Evolutionary conservation across 2,888 invertebrate genomes (phyloP).

Genomic region (Coelogynopora nodosa): DNA sequence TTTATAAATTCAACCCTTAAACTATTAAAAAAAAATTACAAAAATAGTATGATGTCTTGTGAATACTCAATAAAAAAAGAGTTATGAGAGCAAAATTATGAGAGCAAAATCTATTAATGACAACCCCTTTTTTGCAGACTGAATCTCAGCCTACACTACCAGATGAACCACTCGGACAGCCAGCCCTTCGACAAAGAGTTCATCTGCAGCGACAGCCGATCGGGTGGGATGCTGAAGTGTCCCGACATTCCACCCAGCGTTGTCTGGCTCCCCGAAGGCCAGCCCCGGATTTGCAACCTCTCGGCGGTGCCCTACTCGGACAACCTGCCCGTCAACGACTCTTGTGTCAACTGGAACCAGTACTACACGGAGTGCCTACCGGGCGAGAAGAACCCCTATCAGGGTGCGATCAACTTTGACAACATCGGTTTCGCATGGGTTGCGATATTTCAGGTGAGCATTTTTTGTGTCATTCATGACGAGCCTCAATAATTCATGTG

Average conservation of each 20-base stretch:
- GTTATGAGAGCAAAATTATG: too few relatives aligned
- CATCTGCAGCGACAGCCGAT: conserved; percentile 87
- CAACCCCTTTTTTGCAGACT: too few relatives aligned
- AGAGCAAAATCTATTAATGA: too few relatives aligned
- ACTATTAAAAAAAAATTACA: too few relatives aligned
- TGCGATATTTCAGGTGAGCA: conserved; percentile 90
- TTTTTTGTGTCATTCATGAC: too few relatives aligned
- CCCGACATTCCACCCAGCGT: conserved; percentile 65
- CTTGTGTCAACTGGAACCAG: conserved; percentile 96
- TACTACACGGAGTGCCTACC: conserved; percentile 92
- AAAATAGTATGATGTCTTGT: too few relatives aligned
- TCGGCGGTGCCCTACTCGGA: conserved; percentile 69
- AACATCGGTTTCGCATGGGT: conserved; percentile 99
- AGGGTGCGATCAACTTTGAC: conserved; percentile 97
- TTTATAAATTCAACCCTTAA: too few relatives aligned
- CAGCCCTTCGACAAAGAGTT: conserved; percentile 72
- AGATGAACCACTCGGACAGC: conserved; percentile 47
- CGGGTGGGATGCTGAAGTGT: conserved; percentile 90
- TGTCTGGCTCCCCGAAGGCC: conserved; percentile 71
- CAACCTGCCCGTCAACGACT: conserved; percentile 61
- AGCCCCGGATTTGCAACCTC: conserved; percentile 73
- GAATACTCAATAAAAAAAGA: too few relatives aligned
- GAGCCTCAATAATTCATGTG: not conserved
- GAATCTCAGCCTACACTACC: conserved; percentile 52
- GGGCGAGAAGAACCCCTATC: conserved; percentile 90